Evolutionary conservation across 2,797 vertebrate genomes (phyloP), one percentile per base, ranked within the genome.

Genomic region (Mycteria americana): DNA sequence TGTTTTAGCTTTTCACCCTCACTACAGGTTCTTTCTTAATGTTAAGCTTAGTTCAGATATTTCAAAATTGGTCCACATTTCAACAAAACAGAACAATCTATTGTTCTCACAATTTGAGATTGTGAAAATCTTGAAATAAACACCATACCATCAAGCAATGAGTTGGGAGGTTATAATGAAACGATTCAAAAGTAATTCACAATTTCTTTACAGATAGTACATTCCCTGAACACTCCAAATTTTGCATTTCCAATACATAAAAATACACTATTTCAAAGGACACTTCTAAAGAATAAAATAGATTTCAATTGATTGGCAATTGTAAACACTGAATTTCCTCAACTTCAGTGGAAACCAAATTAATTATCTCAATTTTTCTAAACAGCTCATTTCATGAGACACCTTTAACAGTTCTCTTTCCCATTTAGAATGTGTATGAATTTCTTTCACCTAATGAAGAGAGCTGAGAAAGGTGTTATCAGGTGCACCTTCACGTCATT

Each of bases 351-450:
- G 70, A 77, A 85, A 77, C 16, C 2, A 1, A 45, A 73, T 45
- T 18, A 57, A 84, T 56, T 16, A 21, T 8, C 43, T 25, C 35
- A 13, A 2, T 46, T 68, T 57, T 56, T 87, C 85, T 35, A 4
- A 70, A 62, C 33, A 81, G 43, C 39, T 90, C 14, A 35, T 67
- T 92, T 70, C 59, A 50, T 1, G 15, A 33, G 43, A 54, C 21
- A 18, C 8, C 59, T 67, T 45, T 28, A 83, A 35, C 39, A 14
- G 15, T 30, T 73, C 64, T 45, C n/a, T 46, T 54, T 13, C 24
- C 57, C 33, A 27, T 75, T 62, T 45, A 15, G 53, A 78, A 54
- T 0, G 3, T 3, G 1, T 11, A 5, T 0, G 7, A 39, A 53
- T 64, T 59, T 23, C 43, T 64, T 67, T 57, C 18, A 64, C 13